Evolutionary conservation across 2,797 vertebrate species (phyloP).

Genomic region (Enteromius argenteus): DNA sequence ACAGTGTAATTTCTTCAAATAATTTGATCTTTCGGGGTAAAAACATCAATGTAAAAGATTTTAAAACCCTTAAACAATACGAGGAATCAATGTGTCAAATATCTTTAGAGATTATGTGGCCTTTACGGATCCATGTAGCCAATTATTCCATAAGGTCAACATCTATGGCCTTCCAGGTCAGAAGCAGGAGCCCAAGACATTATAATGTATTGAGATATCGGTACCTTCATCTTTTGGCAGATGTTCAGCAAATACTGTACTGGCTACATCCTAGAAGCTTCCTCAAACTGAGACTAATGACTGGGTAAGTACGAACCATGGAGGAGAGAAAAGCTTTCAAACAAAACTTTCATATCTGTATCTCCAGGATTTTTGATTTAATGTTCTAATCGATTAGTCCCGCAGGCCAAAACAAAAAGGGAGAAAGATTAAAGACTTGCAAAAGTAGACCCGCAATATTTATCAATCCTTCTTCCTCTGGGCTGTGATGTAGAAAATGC

Average conservation of each 20-base stretch:
- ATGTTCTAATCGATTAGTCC: constrained; percentile 43
- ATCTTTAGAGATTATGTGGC: constrained; percentile 2
- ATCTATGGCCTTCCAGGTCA: constrained; percentile 8
- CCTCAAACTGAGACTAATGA: constrained; percentile 2
- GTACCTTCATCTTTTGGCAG: background rate
- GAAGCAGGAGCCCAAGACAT: constrained; percentile 14
- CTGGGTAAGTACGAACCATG: background rate
- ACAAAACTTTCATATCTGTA: constrained; percentile 35
- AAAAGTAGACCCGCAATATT: constrained; percentile 74
- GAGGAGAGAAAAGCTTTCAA: constrained; percentile 27
- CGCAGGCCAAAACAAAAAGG: constrained; percentile 38
- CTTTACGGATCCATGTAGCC: constrained; percentile 11
- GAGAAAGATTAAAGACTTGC: constrained; percentile 52
- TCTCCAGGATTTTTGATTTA: constrained; percentile 26
- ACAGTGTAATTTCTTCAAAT: background rate
- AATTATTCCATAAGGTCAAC: constrained; percentile 19
- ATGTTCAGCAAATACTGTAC: background rate
- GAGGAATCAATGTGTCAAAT: constrained; percentile 12
- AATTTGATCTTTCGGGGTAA: background rate
- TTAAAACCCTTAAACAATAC: constrained; percentile 9
- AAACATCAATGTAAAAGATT: constrained; percentile 10
- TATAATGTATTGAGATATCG: background rate
- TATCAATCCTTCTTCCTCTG: constrained; percentile 56
- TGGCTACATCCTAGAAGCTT: background rate
- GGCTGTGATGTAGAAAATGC: constrained; percentile 74